Base-by-base conservation (phyloP, 2,888 invertebrate genomes). In the Lithophane semibrunnea region DNA sequence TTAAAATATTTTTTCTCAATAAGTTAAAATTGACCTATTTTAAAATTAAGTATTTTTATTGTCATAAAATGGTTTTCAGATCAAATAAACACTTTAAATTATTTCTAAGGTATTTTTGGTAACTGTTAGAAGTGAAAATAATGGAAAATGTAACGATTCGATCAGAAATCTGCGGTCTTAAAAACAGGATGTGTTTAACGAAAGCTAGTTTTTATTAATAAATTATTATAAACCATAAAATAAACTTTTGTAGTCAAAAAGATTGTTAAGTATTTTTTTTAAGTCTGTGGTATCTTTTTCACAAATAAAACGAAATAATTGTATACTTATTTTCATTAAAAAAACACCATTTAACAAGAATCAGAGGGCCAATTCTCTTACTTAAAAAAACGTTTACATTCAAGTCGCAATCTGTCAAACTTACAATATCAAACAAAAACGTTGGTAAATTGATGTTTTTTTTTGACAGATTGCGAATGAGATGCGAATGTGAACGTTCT, bases 21-120 rank as follows among this genome's bases (percentile, higher is more conserved):
- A 79, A 84, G 71, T 84, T 86, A 80, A 86, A 89, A 89, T 88
- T 89, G 87, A 89, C 87, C 66, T 88, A 79, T 80, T 83, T 75
- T 67, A 71, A 83, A 84, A 80, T 82, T 86, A 81, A 77, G 75
- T 79, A 73, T 75, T 80, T 85, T 89, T 88, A 89, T 89, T 88
- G 88, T 88, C 88, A 82, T 81, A 71, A 83, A 84, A 84, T 84
- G 72, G 63, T 82, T 82, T 64, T 75, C 61, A 69, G 24, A 77
- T 75, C 21, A 75, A 72, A 75, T 73, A 69, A 83, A 79, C 82
- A 74, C 0, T 67, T 76, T 4, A 52, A 52, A 74, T 73, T 68
- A 71, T 69, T 69, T 72, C 24, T 69, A 63, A 69, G 3, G 12
- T 71, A 58, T 60, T 52, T 63, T 65, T 58, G 29, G 21, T 24